Percentiles rank a stretch among this genome's conserved stretches.
These are phyloP conservation scores for Synergus itoensis DNA, from an alignment of 2,888 invertebrate genomes.

Conservation along the genomic window DNA sequence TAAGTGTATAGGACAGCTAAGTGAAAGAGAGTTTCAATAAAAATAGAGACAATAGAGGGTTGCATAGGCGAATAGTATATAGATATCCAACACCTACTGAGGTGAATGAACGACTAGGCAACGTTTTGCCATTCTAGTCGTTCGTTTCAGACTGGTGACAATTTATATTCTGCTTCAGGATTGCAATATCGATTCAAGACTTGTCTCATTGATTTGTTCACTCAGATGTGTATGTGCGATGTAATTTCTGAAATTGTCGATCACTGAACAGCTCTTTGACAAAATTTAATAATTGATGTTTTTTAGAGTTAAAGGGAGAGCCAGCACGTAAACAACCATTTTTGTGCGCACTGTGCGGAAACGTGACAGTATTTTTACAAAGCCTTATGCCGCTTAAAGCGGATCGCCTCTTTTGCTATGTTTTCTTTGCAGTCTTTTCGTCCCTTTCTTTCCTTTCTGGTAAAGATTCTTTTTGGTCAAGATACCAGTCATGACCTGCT, in stretches of 20 bases:
- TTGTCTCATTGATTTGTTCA: conserved; percentile 31
- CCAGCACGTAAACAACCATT: not conserved
- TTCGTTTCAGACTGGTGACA: conserved; percentile 6
- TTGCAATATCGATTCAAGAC: conserved; percentile 18
- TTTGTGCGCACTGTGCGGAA: not conserved
- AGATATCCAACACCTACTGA: conserved; percentile 28
- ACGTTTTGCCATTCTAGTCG: conserved; percentile 26
- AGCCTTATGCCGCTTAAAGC: conserved; percentile 22
- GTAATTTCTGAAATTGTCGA: conserved; percentile 6
- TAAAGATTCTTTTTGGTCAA: not conserved
- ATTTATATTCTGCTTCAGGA: conserved; percentile 1
- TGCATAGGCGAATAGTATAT: conserved; percentile 1
- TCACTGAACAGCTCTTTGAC: conserved; percentile 4
- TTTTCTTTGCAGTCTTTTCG: not conserved
- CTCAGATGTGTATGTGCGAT: conserved; percentile 9
- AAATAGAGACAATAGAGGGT: not conserved
- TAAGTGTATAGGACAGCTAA: not conserved
- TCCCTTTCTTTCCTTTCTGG: not conserved
- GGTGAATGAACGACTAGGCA: conserved; percentile 20
- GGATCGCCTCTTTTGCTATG: conserved; percentile 23
- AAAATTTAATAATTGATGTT: conserved; percentile 8
- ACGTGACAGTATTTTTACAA: conserved; percentile 18
- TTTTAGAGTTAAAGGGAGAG: not conserved
- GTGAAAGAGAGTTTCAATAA: not conserved
- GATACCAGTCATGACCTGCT: not conserved